Percentiles rank a stretch among this genome's conserved stretches.
These are phyloP conservation scores for Spheniscus mendiculus DNA, from an alignment of 2,113 vertebrate species.

Conservation along the genomic window DNA sequence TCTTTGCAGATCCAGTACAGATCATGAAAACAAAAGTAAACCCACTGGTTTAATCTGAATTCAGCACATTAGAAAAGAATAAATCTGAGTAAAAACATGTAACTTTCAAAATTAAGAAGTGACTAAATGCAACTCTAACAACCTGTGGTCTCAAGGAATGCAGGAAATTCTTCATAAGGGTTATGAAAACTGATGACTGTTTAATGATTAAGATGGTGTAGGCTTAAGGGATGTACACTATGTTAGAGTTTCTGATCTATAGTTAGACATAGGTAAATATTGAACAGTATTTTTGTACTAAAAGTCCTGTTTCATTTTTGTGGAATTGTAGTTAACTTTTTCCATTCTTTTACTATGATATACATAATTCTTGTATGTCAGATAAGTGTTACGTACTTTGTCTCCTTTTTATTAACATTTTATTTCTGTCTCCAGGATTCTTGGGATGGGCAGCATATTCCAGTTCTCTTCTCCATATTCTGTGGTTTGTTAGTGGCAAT, in stretches of 20 bases:
- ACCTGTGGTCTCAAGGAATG: not conserved
- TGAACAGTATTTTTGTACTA: not conserved
- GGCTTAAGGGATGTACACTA: not conserved
- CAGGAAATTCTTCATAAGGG: not conserved
- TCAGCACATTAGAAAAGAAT: not conserved
- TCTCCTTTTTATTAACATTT: not conserved
- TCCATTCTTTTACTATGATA: not conserved
- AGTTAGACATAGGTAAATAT: not conserved
- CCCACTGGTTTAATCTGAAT: not conserved
- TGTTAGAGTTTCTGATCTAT: not conserved
- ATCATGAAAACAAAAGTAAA: not conserved
- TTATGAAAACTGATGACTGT: not conserved
- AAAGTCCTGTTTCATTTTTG: not conserved
- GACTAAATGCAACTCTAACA: not conserved
- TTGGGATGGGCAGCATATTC: constrained; percentile 98
- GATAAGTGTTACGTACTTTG: not conserved
- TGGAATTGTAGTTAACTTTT: not conserved
- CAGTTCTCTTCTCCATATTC: constrained; percentile 96
- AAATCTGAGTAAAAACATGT: not conserved
- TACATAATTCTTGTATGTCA: not conserved
- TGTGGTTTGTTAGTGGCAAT: constrained; percentile 95
- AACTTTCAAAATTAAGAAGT: not conserved
- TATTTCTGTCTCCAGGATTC: constrained; percentile 81
- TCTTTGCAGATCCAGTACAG: not conserved
- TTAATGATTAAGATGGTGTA: not conserved